These are phyloP conservation scores for Labroides dimidiatus DNA, from an alignment of 2,797 vertebrate species.

Conservation along the genomic window DNA sequence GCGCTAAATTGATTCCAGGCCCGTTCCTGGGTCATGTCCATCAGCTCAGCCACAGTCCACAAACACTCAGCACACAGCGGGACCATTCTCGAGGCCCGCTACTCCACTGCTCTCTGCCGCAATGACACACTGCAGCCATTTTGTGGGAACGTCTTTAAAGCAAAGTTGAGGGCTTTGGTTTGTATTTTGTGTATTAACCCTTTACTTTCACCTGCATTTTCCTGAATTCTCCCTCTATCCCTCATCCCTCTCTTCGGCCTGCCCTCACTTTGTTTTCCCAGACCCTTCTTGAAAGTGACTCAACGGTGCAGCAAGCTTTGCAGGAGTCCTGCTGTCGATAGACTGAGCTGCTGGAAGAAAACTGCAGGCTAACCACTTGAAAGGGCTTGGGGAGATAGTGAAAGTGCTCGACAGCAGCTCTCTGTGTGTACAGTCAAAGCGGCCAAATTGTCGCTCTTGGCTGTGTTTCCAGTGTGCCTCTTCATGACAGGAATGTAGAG, in stretches of 20 bases:
- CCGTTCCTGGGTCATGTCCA: slow-evolving; percentile 82
- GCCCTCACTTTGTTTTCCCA: slow-evolving; percentile 20
- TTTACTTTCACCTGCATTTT: slow-evolving; percentile 50
- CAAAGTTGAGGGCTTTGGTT: slow-evolving; percentile 43
- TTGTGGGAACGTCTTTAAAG: slow-evolving; percentile 71
- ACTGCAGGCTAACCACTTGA: slow-evolving; percentile 64
- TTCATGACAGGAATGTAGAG: slow-evolving; percentile 55
- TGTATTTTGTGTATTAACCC: slow-evolving; percentile 61
- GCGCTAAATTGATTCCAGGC: slow-evolving; percentile 87
- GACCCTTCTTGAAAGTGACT: slow-evolving; percentile 39
- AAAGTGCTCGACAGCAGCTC: slow-evolving; percentile 49
- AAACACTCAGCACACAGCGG: slow-evolving; percentile 80
- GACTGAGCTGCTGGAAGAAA: slow-evolving; percentile 61
- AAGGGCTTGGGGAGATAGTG: slow-evolving; percentile 53
- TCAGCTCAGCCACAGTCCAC: slow-evolving; percentile 79
- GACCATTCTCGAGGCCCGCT: slow-evolving; percentile 68
- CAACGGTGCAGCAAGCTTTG: slow-evolving; percentile 21
- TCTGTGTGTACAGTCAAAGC: slow-evolving; percentile 36
- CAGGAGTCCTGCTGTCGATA: slow-evolving; percentile 47
- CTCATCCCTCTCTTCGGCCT: neutral
- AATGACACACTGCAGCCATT: slow-evolving; percentile 77
- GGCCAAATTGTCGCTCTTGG: slow-evolving; percentile 66
- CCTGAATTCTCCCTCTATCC: slow-evolving; percentile 32
- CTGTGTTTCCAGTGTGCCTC: slow-evolving; percentile 32
- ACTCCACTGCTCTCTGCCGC: slow-evolving; percentile 49